Base-by-base conservation (phyloP, 1,140 invertebrate species). In the Achroia grisella region DNA sequence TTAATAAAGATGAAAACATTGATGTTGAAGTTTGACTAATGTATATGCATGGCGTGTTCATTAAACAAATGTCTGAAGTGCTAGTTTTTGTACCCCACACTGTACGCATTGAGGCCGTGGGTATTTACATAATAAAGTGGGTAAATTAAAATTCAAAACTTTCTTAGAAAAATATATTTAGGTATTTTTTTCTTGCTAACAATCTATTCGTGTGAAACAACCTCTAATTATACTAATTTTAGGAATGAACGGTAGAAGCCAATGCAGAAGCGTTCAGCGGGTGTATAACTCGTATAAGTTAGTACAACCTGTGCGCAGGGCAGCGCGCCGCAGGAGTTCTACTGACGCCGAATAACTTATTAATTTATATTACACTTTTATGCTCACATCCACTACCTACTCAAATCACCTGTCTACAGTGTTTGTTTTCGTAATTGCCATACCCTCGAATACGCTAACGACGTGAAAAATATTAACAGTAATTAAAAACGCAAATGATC, bases 341-440 rank as follows among this genome's bases (percentile, higher is more conserved):
- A 12, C 61, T 12, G 42, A 52, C 63, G 53, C 58, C 44, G 51
- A 59, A 77, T 73, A 70, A 74, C 63, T 79, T 79, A 78, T 78
- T 81, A 76, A 83, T 74, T 80, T 77, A 77, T 83, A 77, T 72
- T 73, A 67, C 64, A 59, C 58, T 62, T 79, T 37, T 37, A 57
- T 62, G 68, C 67, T 52, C 62, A 62, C 57, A 67, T 59, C 48
- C 63, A 69, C 62, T 64, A 57, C 63, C 56, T 56, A 62, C 58
- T 56, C 54, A 51, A 71, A 62, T 74, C 75, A 79, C 75, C 75
- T 79, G 75, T 71, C 72, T 62, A 58, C 49, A 52, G 36, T 65
- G 52, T 71, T 70, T 72, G 59, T 72, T 68, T 58, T 71, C 69
- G 67, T 71, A 73, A 80, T 69, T 50, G 61, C 50, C 57, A 64